Evolutionary conservation across 23 tunicate genomes (phyloP), one percentile per base, ranked within the genome.

Genomic region (Pegea sp.): DNA sequence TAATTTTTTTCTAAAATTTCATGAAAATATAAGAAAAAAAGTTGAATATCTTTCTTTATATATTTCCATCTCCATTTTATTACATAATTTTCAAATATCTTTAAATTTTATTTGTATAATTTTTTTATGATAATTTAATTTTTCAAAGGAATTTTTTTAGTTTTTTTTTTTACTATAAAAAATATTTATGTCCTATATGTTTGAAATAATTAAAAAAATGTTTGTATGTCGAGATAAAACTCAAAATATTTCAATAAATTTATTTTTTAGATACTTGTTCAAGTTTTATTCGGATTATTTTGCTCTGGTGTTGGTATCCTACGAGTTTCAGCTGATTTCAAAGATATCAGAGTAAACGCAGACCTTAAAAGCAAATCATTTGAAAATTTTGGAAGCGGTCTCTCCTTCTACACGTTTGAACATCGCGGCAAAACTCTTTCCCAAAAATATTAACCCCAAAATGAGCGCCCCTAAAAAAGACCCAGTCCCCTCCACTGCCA

Each of bases 321-420:
- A 13, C 26, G 63, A 33, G 95, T 78, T 0, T 33, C 84, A 52
- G 95, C 84, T 25, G 84, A 84, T 33, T 73, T 84, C 31, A 84
- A 84, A 63, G 70, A 68, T 56, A 84, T 84, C 2, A 71, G 67
- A 73, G 71, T 84, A 4, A 84, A 84, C 66, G 72, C 84, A 48
- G 95, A 84, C 28, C 57, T 67, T 54, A 81, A 81, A 61, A 72
- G 51, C 62, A 73, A 73, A 43, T 56, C 95, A 2, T 62, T 67
- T 43, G 95, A 84, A 56, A 72, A 68, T 16, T 54, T 74, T 34
- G 84, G 76, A 42, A 84, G 70, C 43, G 31, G 84, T 18, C 71
- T 70, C 28, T 63, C 95, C 13, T 84, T 66, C 52, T 84, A 73
- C 30, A 50, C 67, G 29, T 84, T 84, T 61, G 64, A 84, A 1